These are phyloP conservation scores for Maniola hyperantus DNA, from an alignment of 2,888 invertebrate genomes.

Conservation along the genomic window DNA sequence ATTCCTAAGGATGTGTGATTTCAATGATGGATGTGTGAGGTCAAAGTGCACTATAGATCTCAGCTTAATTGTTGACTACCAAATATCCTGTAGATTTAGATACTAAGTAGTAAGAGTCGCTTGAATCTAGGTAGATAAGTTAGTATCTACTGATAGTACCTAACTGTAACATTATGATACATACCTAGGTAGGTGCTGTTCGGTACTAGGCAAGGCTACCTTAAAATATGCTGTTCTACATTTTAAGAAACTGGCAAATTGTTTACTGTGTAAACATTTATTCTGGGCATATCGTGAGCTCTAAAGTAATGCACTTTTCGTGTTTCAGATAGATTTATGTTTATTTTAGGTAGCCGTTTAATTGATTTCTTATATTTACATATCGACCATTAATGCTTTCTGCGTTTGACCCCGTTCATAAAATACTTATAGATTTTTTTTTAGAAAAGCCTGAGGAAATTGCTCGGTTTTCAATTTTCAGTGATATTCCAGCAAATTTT, in stretches of 20 bases:
- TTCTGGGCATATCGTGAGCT: conserved; percentile 29
- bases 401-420: not conserved
- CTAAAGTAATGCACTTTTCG: conserved; percentile 37
- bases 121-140: too few relatives aligned
- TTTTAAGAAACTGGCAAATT: conserved; percentile 33
- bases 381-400: not conserved
- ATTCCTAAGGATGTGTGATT: too few relatives aligned
- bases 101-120: too few relatives aligned
- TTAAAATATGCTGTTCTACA: conserved; percentile 23
- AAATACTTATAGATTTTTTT: too few relatives aligned
- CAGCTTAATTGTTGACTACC: too few relatives aligned
- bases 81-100: too few relatives aligned
- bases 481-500: not conserved
- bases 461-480: not conserved
- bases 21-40: too few relatives aligned
- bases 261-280: conserved; percentile 35
- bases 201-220: not conserved
- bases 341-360: conserved; percentile 1
- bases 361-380: not conserved
- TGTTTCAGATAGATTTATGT: conserved; percentile 26
- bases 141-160: too few relatives aligned
- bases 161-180: not conserved
- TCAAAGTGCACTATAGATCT: too few relatives aligned
- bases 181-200: not conserved
- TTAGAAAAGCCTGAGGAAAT: not conserved